Evolutionary conservation across 2,888 invertebrate species (phyloP), one percentile per base, ranked within the genome.

Genomic region (Argyresthia goedartella): DNA sequence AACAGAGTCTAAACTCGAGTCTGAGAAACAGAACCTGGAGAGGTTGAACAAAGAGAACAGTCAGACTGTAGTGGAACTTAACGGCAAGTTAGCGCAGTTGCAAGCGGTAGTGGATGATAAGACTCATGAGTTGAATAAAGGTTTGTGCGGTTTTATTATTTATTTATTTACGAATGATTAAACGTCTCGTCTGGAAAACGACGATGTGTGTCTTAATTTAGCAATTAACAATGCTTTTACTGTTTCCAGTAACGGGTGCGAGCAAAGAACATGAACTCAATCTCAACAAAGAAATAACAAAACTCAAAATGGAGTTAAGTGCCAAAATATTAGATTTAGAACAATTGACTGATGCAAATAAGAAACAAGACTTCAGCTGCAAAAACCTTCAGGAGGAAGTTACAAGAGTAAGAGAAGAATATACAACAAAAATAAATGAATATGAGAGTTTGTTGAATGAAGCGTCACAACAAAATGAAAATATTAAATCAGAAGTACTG

Each of bases 311-410:
- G 84, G 87, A 88, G 71, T 73, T 88, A 15, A 90, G 88, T 68
- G 81, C 84, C 55, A 89, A 87, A 80, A 70, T 81, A 55, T 72
- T 82, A 65, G 89, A 90, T 64, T 65, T 88, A 56, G 89, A 89
- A 71, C 81, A 81, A 58, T 60, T 77, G 53, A 75, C 77, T 65
- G 88, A 88, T 57, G 63, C 63, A 4, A 79, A 81, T 58, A 78
- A 68, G 57, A 86, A 81, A 64, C 75, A 78, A 56, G 86, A 87
- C 57, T 55, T 62, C 7, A 57, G 67, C 13, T 76, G 69, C 52
- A 78, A 80, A 61, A 64, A 71, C 49, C 58, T 87, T 49, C 76
- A 85, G 63, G 76, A 78, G 41, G 87, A 87, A 65, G 71, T 86
- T 14, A 59, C 64, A 48, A 68, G 66, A 41, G 63, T 78, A 9